A percentile compares a stretch with the other conserved stretches of the same genome.
Conservation (phyloP, 1,140 invertebrate species). For the Dreissena rostriformis region DNA sequence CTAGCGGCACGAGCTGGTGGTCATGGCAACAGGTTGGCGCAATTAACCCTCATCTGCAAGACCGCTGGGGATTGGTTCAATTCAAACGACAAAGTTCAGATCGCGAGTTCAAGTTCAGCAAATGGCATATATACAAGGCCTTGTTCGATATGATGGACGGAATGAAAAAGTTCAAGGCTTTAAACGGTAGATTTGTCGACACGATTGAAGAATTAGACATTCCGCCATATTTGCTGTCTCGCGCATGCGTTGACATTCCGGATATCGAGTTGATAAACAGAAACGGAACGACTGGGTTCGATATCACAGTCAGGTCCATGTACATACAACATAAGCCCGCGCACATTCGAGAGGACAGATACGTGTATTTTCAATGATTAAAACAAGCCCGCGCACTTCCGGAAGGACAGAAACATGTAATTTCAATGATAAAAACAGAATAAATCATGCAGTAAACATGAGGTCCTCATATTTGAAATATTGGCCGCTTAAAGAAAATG, state of each 20-base stretch:
- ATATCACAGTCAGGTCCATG: conserved; percentile 30
- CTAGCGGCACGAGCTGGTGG: conserved; percentile 9
- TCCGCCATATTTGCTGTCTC: conserved; percentile 44
- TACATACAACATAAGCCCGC: conserved; percentile 32
- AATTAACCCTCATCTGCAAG: conserved; percentile 43
- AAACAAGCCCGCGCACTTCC: too few relatives aligned
- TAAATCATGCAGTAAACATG: neutral
- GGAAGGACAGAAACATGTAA: neutral
- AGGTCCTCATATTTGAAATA: neutral
- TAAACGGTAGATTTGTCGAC: conserved; percentile 19
- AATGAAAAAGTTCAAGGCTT: conserved; percentile 35
- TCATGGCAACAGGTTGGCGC: conserved; percentile 39
- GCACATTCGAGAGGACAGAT: conserved; percentile 41
- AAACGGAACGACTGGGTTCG: conserved; percentile 36
- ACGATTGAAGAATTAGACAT: conserved; percentile 41
- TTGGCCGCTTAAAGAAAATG: neutral
- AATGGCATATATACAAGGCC: conserved; percentile 46
- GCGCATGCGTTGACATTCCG: conserved; percentile 35
- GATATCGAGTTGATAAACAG: conserved; percentile 9
- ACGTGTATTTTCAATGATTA: conserved; percentile 22
- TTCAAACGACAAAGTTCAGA: conserved; percentile 15
- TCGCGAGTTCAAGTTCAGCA: conserved; percentile 23
- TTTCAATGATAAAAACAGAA: neutral
- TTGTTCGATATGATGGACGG: conserved; percentile 50
- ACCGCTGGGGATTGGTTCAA: conserved; percentile 41